Base-by-base conservation (phyloP, 2,113 vertebrate genomes). In the Martes martes region DNA sequence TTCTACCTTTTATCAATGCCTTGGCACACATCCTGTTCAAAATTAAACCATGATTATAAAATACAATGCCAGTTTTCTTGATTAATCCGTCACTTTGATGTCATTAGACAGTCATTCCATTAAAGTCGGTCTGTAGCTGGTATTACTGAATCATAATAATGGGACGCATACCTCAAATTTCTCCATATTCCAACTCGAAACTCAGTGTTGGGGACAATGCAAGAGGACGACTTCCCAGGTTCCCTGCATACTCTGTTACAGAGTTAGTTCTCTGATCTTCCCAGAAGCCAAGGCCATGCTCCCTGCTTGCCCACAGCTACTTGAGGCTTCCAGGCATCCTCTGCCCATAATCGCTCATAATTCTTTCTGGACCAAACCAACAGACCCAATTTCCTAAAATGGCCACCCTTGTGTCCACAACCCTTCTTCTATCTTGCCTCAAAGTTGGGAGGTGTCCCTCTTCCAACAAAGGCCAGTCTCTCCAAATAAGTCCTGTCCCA, bases 11-110 rank as follows among this genome's bases (percentile, higher is more conserved):
- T 11, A 45, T 67, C 45, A 86, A 79, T 59, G 52, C 21, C 23
- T 18, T 65, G 55, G 50, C 82, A 55, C n/a, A 69, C 19, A 59
- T 24, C 31, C 87, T 52, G 36, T 15, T 97, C 61, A 81, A 88
- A 96, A 69, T 86, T 45, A 91, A 95, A 96, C 33, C 8, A 10
- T 69, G 33, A 65, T 39, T 61, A 3, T 84, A 95, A 94, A 93
- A 92, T 26, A 4, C 45, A 89, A 52, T 59, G 76, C 52, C 86
- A 96, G 33, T 82, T 93, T 82, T 95, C 94, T 59, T 87, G 33
- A 78, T 33, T 59, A 50, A 61, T 33, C 39, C 28, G 39, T 90
- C n/a, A 81, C 11, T 85, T 63, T 89, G 71, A 91, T 61, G 91
- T 89, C 45, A 93, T 88, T 61, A 59, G 76, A 81, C 9, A 93